Evolutionary conservation across 1,140 invertebrate genomes (phyloP), one percentile per base, ranked within the genome.

Genomic region (Scaptomyza pallida): DNA sequence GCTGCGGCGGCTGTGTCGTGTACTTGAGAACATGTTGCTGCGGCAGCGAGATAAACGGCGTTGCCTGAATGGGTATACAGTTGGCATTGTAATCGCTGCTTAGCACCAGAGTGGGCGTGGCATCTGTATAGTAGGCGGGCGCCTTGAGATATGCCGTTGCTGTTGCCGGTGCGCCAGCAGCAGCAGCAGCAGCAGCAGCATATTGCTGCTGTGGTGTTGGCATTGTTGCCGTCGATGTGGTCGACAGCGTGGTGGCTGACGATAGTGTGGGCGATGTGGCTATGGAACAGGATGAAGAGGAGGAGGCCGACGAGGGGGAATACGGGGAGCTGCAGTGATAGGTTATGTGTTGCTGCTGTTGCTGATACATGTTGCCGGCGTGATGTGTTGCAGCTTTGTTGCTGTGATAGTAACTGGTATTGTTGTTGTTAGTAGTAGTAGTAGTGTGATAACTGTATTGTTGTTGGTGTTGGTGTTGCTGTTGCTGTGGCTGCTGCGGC

Each of bases 61-160:
- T 43, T 47, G 89, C 82, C 78, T 89, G 89, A n/a, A 90, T 90
- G 26, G 89, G 89, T 75, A 90, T 90, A 47, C 89, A 90, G 68
- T 90, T 90, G 2, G 89, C 75, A 43, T 88, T 90, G 57, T 90
- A 90, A 64, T 89, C 89, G 65, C 79, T 90, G 70, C 86, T 90
- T 12, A 90, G 71, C 54, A 90, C 77, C 73, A 90, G 56, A 44
- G 89, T 90, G 48, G 89, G 81, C 50, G 89, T 73, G 40, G 74
- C 75, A 55, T 89, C 82, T 17, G 80, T 67, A 48, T 89, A 88
- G 26, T 89, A 88, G 60, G 83, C 67, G 37, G 81, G 68, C 9
- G 89, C 81, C 62, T 90, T 90, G 12, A 90, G 61, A 56, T 75
- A 89, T 45, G 89, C 68, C n/a, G 89, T 69, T 45, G 89, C 68